Conservation (phyloP, 2,797 vertebrate species). For the Syncerus caffer region DNA sequence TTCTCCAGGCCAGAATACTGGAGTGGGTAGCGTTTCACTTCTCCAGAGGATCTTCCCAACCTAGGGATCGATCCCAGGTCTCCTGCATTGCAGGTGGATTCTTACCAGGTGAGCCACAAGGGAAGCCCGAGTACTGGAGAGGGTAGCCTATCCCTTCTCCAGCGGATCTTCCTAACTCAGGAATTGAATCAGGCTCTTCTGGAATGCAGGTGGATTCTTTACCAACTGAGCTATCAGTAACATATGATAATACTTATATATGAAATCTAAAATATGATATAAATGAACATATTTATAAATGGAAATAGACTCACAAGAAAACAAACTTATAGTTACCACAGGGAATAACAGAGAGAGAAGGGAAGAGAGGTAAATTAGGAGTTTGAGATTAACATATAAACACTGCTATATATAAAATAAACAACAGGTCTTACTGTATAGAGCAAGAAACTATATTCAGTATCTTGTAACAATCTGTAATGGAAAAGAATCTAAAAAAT, state of each 20-base stretch:
- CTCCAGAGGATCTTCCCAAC: background rate
- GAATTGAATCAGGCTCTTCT: background rate
- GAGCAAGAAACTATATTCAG: background rate
- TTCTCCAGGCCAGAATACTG: background rate
- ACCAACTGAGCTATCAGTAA: background rate
- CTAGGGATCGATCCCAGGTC: background rate
- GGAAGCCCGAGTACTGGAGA: background rate
- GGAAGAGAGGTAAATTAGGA: background rate
- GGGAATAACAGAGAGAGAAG: background rate
- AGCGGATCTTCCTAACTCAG: background rate
- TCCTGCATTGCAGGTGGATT: background rate
- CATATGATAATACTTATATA: background rate
- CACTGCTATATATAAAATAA: background rate
- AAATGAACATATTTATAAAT: background rate
- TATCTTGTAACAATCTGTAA: background rate
- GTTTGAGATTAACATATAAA: background rate
- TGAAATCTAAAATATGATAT: background rate
- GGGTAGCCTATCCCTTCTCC: background rate
- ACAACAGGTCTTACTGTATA: background rate
- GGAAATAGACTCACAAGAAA: background rate
- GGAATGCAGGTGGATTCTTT: background rate
- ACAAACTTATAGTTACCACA: background rate
- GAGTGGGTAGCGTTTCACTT: background rate
- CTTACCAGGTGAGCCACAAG: background rate
- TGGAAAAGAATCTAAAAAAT: background rate